phyloP scores from a whole-genome alignment of 1,140 invertebrate species.

The Drosophila baimaii region DNA sequence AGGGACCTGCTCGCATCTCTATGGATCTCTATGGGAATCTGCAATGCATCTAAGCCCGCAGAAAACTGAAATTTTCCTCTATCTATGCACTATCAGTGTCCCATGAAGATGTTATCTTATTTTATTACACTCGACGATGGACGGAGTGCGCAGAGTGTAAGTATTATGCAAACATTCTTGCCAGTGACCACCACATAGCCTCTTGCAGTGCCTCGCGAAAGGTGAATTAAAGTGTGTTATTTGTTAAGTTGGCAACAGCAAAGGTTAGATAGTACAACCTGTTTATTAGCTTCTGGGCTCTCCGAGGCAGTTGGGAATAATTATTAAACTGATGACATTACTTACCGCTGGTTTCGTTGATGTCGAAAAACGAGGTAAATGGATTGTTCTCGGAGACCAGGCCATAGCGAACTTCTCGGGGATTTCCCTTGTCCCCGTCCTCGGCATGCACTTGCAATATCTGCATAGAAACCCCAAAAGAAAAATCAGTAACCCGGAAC shows the following conservation, averaged over 20 bases:
- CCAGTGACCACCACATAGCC: slow-evolving; percentile 19
- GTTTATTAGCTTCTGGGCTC: slow-evolving; percentile 4
- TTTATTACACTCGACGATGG: slow-evolving; percentile 34
- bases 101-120: slow-evolving; percentile 51
- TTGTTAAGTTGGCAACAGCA: slow-evolving; percentile 10
- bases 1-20: slow-evolving; percentile 12
- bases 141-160: slow-evolving; percentile 17
- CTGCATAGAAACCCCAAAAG: slow-evolving; percentile 77
- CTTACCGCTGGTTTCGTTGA: slow-evolving; percentile 92
- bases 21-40: slow-evolving; percentile 43
- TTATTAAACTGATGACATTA: slow-evolving; percentile 4
- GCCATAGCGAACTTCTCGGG: slow-evolving; percentile 92
- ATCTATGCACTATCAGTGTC: slow-evolving; percentile 48
- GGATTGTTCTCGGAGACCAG: slow-evolving; percentile 92
- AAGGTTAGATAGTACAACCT: slow-evolving; percentile 13
- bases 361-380: slow-evolving; percentile 92
- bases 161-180: slow-evolving; percentile 36
- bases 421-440: slow-evolving; percentile 94
- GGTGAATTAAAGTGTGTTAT: slow-evolving; percentile 37
- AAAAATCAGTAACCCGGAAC: slow-evolving; percentile 11
- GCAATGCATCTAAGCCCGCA: slow-evolving; percentile 38
- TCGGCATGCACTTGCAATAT: slow-evolving; percentile 92
- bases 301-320: background rate
- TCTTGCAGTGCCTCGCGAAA: background rate
- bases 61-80: slow-evolving; percentile 33